phyloP scores from a whole-genome alignment of 1,140 invertebrate species.

The Lucilia cuprina region DNA sequence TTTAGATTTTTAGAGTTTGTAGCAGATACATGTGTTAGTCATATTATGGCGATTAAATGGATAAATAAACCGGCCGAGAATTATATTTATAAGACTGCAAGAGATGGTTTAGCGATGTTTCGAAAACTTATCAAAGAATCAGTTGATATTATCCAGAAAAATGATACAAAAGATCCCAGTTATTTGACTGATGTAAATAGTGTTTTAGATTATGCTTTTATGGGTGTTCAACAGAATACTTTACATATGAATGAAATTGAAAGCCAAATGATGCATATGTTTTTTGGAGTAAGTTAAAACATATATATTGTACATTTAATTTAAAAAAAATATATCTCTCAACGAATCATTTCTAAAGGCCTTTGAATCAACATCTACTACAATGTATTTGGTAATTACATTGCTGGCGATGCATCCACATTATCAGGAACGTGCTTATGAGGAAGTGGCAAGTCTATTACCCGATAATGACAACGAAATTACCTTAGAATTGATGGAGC shows the following conservation, averaged over 20 bases:
- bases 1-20: background rate
- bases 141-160: background rate
- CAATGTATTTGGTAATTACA: constrained; percentile 45
- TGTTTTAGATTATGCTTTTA: too few species aligned
- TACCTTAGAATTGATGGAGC: constrained; percentile 65
- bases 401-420: constrained; percentile 53
- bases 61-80: background rate
- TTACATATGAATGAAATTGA: background rate
- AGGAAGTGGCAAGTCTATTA: constrained; percentile 69
- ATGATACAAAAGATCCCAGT: background rate
- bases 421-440: constrained; percentile 65
- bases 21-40: background rate
- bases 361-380: constrained; percentile 54
- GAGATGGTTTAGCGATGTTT: background rate
- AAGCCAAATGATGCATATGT: background rate
- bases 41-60: background rate
- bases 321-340: too few species aligned
- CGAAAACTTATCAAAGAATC: background rate
- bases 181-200: background rate
- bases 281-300: too few species aligned
- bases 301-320: too few species aligned
- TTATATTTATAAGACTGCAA: background rate
- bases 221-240: background rate
- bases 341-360: constrained; percentile 24
- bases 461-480: constrained; percentile 59